Evolutionary conservation across 1,140 invertebrate genomes (phyloP), one percentile per base, ranked within the genome.

Genomic region (Triops longicaudatus): DNA sequence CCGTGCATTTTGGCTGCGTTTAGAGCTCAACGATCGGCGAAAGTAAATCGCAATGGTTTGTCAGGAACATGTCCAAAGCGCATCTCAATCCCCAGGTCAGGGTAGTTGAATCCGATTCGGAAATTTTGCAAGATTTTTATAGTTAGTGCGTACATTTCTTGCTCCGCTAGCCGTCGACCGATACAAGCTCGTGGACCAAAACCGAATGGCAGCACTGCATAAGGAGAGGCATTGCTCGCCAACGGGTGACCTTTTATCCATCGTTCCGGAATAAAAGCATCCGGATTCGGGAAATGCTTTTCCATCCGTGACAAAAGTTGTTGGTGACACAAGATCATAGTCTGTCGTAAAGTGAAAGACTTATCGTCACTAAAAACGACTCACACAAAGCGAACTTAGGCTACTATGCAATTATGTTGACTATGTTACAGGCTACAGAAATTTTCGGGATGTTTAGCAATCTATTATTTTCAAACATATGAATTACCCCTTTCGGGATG

Each of bases 71-170:
- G 11, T n/a, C 11, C 10, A 11, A 63, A 1, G 17, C 50, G 50
- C 2, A 4, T 6, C 0, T n/a, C 14, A 6, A 22, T 5, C 0
- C 22, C 50, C 9, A 63, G 22, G 14, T 63, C 50, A 6, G 50
- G 50, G 50, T 63, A 14, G 17, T 63, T 10, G 50, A 63, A 63
- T 63, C 17, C 50, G 50, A 63, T 63, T 6, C 50, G 50, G 17
- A 63, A 76, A 10, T 41, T 76, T 22, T 28, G 31, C 22, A 26
- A 26, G 27, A 76, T 75, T 73, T 78, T 78, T 26, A 76, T 73
- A 26, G 78, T 78, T 42, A 93, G 82, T 41, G 93, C 88, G 85
- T 93, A 91, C 82, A 94, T 93, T 85, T 95, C 92, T 26, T 93
- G 85, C 82, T 94, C 92, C 5, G 93, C 93, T 80, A 95, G 92